A percentile compares a stretch with the other conserved stretches of the same genome.
Evolutionary conservation across 2,113 vertebrate species (phyloP).

Genomic region (Epinephelus fuscoguttatus): DNA sequence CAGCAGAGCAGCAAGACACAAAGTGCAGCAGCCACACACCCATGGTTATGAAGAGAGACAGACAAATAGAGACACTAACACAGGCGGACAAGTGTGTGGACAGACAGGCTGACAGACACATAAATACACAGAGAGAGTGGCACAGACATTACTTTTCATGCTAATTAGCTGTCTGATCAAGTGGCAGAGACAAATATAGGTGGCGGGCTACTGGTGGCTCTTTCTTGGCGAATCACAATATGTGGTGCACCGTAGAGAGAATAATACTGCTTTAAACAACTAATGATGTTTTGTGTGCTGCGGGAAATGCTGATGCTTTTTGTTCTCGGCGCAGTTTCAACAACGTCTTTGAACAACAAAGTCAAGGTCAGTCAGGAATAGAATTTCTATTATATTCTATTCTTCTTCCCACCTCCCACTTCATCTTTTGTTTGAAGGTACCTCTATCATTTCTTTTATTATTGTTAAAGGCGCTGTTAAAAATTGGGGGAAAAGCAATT

Average conservation of each 20-base stretch:
- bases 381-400: background rate
- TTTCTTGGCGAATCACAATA: slow-evolving; percentile 40
- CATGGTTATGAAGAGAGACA: slow-evolving; percentile 12
- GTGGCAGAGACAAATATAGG: slow-evolving; percentile 64
- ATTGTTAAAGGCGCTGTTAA: background rate
- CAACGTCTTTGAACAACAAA: slow-evolving; percentile 38
- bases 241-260: slow-evolving; percentile 22
- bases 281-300: slow-evolving; percentile 24
- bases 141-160: slow-evolving; percentile 67
- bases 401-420: background rate
- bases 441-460: background rate
- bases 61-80: slow-evolving; percentile 35
- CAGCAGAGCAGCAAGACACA: slow-evolving; percentile 42
- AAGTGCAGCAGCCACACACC: slow-evolving; percentile 16
- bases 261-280: slow-evolving; percentile 38
- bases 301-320: slow-evolving; percentile 44
- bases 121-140: slow-evolving; percentile 39
- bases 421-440: background rate
- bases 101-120: slow-evolving; percentile 45
- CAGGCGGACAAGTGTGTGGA: slow-evolving; percentile 35
- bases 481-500: background rate
- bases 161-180: slow-evolving; percentile 71
- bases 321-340: slow-evolving; percentile 8
- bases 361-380: slow-evolving; percentile 40
- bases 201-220: slow-evolving; percentile 23